Percentiles rank a stretch among this genome's conserved stretches.
phyloP scores from a whole-genome alignment of 2,113 vertebrate species.

The Menidia beryllina region DNA sequence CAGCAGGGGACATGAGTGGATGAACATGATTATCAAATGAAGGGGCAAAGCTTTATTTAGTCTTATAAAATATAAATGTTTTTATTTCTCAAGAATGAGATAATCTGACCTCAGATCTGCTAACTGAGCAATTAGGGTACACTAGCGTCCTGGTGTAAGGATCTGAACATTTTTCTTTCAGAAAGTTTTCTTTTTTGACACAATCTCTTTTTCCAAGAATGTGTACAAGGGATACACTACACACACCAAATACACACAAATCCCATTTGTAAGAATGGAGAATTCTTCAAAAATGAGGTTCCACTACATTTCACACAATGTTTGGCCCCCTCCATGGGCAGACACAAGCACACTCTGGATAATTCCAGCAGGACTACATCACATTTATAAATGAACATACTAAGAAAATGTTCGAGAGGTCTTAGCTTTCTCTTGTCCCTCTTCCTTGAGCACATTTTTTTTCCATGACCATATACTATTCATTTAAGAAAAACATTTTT shows the following conservation, averaged over 20 bases:
- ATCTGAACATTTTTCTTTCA: background rate
- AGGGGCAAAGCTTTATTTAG: background rate
- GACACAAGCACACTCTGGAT: no score
- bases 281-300: background rate
- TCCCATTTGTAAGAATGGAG: background rate
- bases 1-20: background rate
- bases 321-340: no score
- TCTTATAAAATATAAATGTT: background rate
- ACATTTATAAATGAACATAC: background rate
- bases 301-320: no score
- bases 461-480: no score
- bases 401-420: background rate
- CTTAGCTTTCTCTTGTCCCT: background rate
- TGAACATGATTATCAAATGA: background rate
- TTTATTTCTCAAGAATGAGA: background rate
- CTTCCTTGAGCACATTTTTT: no score
- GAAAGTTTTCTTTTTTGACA: background rate
- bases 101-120: background rate
- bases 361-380: no score
- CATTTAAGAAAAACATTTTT: no score
- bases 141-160: no score
- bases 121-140: background rate
- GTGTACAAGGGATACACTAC: background rate
- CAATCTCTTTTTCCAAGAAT: background rate
- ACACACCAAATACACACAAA: background rate